phyloP scores from a whole-genome alignment of 2,113 vertebrate species.

The Xenopus tropicalis region UCB_Xtro_10.0 CM004446.2:78846501-78847000 shows the following conservation, averaged over 20 bases:
- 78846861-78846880: background rate
- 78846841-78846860: background rate
- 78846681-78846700: background rate
- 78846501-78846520: no score
- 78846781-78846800: background rate
- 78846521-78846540: no score
- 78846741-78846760: background rate
- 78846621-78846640: no score
- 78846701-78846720: background rate
- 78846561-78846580: no score
- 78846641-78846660: background rate
- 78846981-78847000: no score
- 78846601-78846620: no score
- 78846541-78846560: no score
- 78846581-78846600: no score
- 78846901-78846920: background rate
- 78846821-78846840: background rate
- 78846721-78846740: background rate
- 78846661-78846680: background rate
- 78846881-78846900: background rate
- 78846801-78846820: background rate
- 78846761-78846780: background rate
- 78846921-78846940: no score
- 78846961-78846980: no score
- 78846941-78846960: no score